Evolutionary conservation across 2,113 vertebrate genomes (phyloP), one percentile per base, ranked within the genome.

Genomic region (Leptobrachium leishanense): DNA sequence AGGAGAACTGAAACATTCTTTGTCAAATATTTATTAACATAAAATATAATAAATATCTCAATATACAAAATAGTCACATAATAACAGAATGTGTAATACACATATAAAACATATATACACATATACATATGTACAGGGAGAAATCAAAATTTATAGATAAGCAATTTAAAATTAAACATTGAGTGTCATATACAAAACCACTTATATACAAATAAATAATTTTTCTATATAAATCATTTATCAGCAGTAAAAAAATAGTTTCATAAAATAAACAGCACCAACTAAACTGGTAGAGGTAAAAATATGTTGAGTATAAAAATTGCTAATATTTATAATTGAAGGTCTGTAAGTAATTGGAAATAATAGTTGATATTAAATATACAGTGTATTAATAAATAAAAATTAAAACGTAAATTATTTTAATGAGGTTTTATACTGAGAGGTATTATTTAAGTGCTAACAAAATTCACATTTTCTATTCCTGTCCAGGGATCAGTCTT

Each of bases 31-130:
- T 59, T 59, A 59, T 59, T 59, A 59, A 59, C 13, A 59, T 31
- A 31, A 59, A 57, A 55, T 43, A 77, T 39, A 79, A 73, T 72
- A 72, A 79, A 79, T 79, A 79, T 65, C 59, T 31, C 65, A 42
- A 77, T 69, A 77, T 54, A 79, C 53, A 66, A 20, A 64, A 78
- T 59, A 11, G 6, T 54, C 12, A 54, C 50, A 4, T 59, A 54
- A 66, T 41, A 71, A 43, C 31, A 43, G 62, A 15, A 72, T 20
- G 20, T 73, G 12, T 43, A 31, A 15, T 57, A 57, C 42, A 31
- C 20, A 31, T 31, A 31, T 31, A 31, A 31, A 31, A 31, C 20
- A 67, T 12, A 6, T 50, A 50, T 6, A 3, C 11, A 50, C 2
- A 15, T 63, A 40, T 42, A 64, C 44, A 50, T 71, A 31, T 31